Conservation (phyloP, 2,888 invertebrate genomes). For the Xestia sexstrigata region DNA sequence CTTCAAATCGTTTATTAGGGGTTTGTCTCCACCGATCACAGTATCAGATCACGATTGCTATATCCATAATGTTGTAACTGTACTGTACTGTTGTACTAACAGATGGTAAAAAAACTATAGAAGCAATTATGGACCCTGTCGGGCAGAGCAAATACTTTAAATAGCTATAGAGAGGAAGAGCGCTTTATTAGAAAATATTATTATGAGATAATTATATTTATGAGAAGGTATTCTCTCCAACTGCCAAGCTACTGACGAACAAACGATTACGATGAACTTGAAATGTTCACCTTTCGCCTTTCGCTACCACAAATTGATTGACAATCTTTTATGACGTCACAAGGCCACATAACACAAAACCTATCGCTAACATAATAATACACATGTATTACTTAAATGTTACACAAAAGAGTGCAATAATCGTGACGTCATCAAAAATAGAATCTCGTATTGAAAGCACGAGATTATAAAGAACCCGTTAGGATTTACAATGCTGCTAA, state of each 20-base stretch:
- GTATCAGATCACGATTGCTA: too few relatives aligned
- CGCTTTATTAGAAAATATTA: too few relatives aligned
- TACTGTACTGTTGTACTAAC: too few relatives aligned
- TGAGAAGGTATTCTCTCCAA: background rate
- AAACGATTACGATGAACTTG: background rate
- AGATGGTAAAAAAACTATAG: too few relatives aligned
- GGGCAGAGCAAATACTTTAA: too few relatives aligned
- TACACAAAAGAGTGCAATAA: conserved; percentile 48
- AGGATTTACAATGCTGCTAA: conserved; percentile 42
- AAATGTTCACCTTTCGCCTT: background rate
- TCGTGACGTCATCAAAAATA: conserved; percentile 52
- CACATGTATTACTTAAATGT: conserved; percentile 36
- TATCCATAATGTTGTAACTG: too few relatives aligned
- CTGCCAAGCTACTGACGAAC: background rate
- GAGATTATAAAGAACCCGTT: conserved; percentile 46
- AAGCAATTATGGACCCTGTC: too few relatives aligned
- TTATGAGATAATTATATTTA: too few relatives aligned
- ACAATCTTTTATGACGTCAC: conserved; percentile 26
- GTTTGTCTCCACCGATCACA: too few relatives aligned
- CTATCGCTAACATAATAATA: conserved; percentile 13
- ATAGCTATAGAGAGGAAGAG: too few relatives aligned
- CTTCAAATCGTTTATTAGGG: background rate
- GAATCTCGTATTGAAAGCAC: conserved; percentile 40
- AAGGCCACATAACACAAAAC: conserved; percentile 18
- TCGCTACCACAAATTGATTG: background rate